A percentile compares a stretch with the other conserved stretches of the same genome.
These are phyloP conservation scores for Alligator sinensis DNA, from an alignment of 2,113 vertebrate species.

Conservation along the genomic window DNA sequence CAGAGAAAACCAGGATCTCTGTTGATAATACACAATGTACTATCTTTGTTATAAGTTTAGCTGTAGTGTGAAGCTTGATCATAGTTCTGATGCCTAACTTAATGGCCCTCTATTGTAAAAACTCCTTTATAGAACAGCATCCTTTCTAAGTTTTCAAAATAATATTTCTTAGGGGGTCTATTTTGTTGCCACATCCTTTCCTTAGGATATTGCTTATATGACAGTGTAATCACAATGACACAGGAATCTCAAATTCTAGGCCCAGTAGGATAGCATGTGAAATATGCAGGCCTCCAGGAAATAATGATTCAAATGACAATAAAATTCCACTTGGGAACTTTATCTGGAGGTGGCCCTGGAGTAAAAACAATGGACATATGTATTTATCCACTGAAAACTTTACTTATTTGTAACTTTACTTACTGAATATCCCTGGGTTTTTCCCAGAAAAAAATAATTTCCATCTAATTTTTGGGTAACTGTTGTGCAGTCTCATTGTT, in stretches of 20 bases:
- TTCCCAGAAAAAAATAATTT: background rate
- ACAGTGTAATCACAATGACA: rapidly evolving
- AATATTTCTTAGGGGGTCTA: background rate
- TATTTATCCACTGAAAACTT: background rate
- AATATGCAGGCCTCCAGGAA: conserved; percentile 16
- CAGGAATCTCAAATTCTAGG: background rate
- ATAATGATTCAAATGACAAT: background rate
- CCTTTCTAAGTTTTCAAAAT: conserved; percentile 25
- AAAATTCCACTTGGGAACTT: background rate
- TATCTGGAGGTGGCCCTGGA: background rate
- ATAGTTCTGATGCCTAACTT: background rate
- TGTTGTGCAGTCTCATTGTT: too few relatives aligned
- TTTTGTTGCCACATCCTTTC: conserved; percentile 20
- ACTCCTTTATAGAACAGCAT: background rate
- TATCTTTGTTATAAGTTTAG: background rate
- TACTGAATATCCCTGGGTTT: background rate
- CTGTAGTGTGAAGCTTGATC: background rate
- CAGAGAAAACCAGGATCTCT: too few relatives aligned
- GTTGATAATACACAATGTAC: background rate
- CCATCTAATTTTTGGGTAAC: too few relatives aligned
- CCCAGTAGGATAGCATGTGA: conserved; percentile 45
- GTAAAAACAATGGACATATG: background rate
- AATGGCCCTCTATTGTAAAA: background rate
- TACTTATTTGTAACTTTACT: background rate
- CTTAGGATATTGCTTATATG: conserved; percentile 17